phyloP scores from a whole-genome alignment of 1,140 invertebrate genomes.

The Drosophila subobscura region DNA sequence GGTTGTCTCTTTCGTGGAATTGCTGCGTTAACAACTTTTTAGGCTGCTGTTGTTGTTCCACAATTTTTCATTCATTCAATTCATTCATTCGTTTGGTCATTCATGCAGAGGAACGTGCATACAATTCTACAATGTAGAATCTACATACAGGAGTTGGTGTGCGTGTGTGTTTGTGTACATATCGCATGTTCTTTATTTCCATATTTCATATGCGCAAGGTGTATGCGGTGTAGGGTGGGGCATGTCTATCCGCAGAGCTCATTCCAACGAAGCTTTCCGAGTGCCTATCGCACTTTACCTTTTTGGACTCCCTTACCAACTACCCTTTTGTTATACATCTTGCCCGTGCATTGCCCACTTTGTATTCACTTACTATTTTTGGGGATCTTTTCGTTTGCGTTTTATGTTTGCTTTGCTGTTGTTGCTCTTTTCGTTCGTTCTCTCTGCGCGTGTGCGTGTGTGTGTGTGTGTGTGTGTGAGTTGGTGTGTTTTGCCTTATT shows the following conservation, averaged over 20 bases:
- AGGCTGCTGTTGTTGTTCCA: conserved; percentile 52
- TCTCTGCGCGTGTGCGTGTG: conserved; percentile 21
- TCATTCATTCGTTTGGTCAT: conserved; percentile 69
- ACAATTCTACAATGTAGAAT: conserved; percentile 31
- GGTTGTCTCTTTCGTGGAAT: conserved; percentile 60
- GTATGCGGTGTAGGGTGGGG: too few species aligned
- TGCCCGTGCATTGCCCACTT: conserved; percentile 42
- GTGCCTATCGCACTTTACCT: too few species aligned
- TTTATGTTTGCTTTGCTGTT: conserved; percentile 41
- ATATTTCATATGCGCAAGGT: conserved; percentile 65
- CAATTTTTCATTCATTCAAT: conserved; percentile 81
- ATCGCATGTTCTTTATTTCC: conserved; percentile 68
- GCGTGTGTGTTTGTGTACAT: conserved; percentile 15
- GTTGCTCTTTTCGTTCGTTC: conserved; percentile 26
- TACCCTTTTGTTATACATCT: too few species aligned
- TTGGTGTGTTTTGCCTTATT: conserved; percentile 40
- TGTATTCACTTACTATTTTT: conserved; percentile 62
- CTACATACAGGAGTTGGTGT: conserved; percentile 9
- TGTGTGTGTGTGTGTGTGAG: background rate
- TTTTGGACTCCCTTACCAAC: too few species aligned
- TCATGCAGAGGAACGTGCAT: conserved; percentile 23
- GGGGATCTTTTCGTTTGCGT: conserved; percentile 37
- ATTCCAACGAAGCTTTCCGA: too few species aligned
- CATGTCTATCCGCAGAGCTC: too few species aligned
- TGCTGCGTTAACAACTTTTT: conserved; percentile 79